Evolutionary conservation across 2,888 invertebrate genomes (phyloP), one percentile per base, ranked within the genome.

Genomic region (Mesopsocus fuscifrons): DNA sequence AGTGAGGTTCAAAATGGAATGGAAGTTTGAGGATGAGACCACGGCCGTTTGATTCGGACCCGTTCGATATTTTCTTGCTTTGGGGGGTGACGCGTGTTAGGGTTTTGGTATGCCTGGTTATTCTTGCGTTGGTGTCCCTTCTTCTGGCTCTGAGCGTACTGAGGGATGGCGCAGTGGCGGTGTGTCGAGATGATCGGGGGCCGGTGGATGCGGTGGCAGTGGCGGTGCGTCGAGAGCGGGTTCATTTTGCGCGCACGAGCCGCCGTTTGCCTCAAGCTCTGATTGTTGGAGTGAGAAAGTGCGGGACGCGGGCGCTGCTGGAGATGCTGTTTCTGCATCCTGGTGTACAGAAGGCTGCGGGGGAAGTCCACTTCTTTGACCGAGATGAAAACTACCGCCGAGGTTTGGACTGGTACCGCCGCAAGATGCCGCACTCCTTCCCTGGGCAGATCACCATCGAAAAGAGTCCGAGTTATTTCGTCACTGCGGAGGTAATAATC

Each of bases 401-500:
- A 49, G 97, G 97, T 0, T 67, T 92, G 46, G 89, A 94, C 47
- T 97, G 95, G 95, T 97, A 97, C 62, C 67, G 84, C 46, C 77
- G 77, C 57, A 84, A 87, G 59, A 94, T 95, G 92, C 94, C 94
- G 9, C 78, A 81, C 55, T 88, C 92, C 2, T 84, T 81, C 61
- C 75, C 77, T 49, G 84, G 85, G 34, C 92, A 94, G 62, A 80
- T 94, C 51, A 92, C 92, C 44, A 84, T 94, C 52, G 97, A 97
- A 63, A 97, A 98, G 64, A 94, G 91, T 53, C 97, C 97, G 3
- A 89, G 91, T 55, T 97, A 97, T 64, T 97, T 97, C 65, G 88
- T 94, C 35, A 89, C 89, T 44, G 82, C 87, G 11, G 82, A 87
- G 72, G 94, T 89, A 61, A 71, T 71, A 56, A 11, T n/a, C n/a